Percentiles rank a stretch among this genome's conserved stretches.
These are phyloP conservation scores for Eulimnadia texana DNA, from an alignment of 1,140 invertebrate species.

Conservation along the genomic window DNA sequence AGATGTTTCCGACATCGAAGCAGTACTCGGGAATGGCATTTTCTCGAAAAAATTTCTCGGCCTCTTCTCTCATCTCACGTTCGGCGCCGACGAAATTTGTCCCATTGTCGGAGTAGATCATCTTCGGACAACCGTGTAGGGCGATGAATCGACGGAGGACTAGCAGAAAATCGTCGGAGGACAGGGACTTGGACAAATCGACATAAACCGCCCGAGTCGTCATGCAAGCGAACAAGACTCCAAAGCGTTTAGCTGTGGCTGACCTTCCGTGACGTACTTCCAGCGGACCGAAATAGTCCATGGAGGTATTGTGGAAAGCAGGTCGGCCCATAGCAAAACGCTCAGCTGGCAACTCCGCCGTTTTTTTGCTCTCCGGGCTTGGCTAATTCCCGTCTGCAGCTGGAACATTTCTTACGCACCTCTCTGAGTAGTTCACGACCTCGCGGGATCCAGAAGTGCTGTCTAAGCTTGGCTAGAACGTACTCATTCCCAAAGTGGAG, in stretches of 20 bases:
- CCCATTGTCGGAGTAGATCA: not conserved
- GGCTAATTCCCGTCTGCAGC: no score
- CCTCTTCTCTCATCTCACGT: not conserved
- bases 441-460: no score
- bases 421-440: not conserved
- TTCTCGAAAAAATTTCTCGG: not conserved
- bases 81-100: not conserved
- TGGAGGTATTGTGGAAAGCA: no score
- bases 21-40: no score
- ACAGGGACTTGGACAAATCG: constrained; percentile 6
- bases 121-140: not conserved
- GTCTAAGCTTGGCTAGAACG: not conserved
- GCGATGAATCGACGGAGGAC: constrained; percentile 1
- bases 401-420: not conserved
- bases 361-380: no score
- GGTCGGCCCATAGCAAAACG: no score
- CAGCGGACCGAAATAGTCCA: not conserved
- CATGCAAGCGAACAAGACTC: constrained; percentile 17
- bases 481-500: not conserved
- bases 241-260: constrained; percentile 8
- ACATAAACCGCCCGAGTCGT: constrained; percentile 19
- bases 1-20: no score
- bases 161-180: constrained; percentile 1
- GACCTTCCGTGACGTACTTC: not conserved
- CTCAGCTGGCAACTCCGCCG: no score